Conservation (phyloP, 2,888 invertebrate genomes). For the Eupelmus urozonus region DNA sequence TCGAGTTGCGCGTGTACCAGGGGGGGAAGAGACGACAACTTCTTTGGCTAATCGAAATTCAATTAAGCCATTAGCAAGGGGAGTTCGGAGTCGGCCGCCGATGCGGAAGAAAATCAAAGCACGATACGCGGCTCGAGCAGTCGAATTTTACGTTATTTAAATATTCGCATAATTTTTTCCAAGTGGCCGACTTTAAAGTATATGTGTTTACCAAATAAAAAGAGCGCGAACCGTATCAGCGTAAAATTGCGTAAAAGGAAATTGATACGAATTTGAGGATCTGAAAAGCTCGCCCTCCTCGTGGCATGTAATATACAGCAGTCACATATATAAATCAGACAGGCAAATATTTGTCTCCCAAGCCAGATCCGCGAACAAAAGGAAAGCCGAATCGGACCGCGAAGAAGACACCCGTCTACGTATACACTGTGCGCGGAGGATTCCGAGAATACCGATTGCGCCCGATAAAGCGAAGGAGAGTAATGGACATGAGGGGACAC, state of each 20-base stretch:
- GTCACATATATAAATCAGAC: constrained; percentile 6
- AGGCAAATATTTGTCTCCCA: constrained; percentile 21
- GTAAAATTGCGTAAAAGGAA: too few relatives aligned
- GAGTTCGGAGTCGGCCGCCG: background rate
- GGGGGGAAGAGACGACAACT: constrained; percentile 60
- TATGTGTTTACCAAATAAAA: background rate
- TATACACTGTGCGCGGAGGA: constrained; percentile 1
- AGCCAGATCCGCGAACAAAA: background rate
- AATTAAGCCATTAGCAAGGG: constrained; percentile 71
- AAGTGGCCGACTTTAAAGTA: too few relatives aligned
- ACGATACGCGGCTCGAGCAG: too few relatives aligned
- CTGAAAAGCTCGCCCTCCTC: too few relatives aligned
- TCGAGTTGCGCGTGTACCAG: constrained; percentile 7
- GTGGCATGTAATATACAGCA: constrained; percentile 4
- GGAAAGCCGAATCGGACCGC: too few relatives aligned
- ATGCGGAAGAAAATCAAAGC: background rate
- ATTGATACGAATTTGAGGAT: too few relatives aligned
- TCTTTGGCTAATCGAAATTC: constrained; percentile 76
- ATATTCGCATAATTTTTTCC: background rate
- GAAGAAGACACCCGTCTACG: too few relatives aligned
- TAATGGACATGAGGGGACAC: constrained; percentile 4
- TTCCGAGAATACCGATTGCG: constrained; percentile 26
- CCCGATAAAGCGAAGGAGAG: constrained; percentile 45
- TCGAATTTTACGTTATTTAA: too few relatives aligned
- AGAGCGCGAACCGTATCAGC: background rate